A percentile compares a stretch with the other conserved stretches of the same genome.
Conservation (phyloP, 2,888 invertebrate genomes). For the Gasteruption jaculator region DNA sequence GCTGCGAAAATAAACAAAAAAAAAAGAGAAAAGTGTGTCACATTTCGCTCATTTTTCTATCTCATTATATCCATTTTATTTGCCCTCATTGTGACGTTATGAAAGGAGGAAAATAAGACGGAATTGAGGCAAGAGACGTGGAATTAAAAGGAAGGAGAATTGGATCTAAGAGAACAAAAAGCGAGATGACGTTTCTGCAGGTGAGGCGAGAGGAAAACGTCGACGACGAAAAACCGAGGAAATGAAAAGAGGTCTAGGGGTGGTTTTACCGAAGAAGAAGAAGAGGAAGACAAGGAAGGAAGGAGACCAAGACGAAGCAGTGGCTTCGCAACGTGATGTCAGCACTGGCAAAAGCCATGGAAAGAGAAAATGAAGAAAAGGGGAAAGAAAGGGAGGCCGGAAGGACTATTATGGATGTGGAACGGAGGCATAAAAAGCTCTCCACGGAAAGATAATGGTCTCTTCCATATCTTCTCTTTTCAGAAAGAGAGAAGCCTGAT, state of each 20-base stretch:
- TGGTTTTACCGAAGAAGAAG: conserved; percentile 4
- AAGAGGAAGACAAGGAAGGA: conserved; percentile 16
- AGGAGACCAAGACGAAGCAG: conserved; percentile 10
- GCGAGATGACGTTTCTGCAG: conserved; percentile 11
- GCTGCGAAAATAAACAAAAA: too few relatives aligned
- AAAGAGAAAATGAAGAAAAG: conserved; percentile 8
- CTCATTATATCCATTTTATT: too few relatives aligned
- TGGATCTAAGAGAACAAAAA: too few relatives aligned
- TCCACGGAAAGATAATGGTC: too few relatives aligned
- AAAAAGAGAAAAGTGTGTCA: too few relatives aligned
- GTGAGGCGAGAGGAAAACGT: conserved; percentile 15
- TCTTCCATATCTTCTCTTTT: too few relatives aligned
- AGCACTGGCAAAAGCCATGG: conserved; percentile 3
- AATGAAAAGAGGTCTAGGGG: conserved; percentile 20
- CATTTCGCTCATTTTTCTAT: too few relatives aligned
- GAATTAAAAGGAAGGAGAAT: conserved; percentile 2
- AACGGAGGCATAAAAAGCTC: too few relatives aligned
- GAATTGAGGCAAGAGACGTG: not conserved
- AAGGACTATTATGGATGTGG: too few relatives aligned
- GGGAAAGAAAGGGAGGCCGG: conserved; percentile 20
- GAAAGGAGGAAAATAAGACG: conserved; percentile 2
- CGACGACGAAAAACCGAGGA: conserved; percentile 14
- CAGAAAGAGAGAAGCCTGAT: too few relatives aligned
- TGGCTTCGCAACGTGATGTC: not conserved
- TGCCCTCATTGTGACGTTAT: too few relatives aligned